Evolutionary conservation across 1,140 invertebrate genomes (phyloP).

Genomic region (Rhopalosiphum padi): DNA sequence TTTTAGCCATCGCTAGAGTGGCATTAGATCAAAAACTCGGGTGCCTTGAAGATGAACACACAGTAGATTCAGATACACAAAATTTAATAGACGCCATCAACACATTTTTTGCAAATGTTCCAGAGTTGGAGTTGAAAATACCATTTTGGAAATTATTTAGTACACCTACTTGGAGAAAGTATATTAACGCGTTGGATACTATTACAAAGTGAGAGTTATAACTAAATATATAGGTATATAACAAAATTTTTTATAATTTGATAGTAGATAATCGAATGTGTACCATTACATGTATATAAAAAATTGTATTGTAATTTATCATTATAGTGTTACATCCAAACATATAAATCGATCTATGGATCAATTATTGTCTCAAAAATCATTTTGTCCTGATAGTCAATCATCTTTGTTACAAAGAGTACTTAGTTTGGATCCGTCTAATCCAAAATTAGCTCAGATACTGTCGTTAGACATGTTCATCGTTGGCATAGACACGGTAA

Average conservation of each 20-base stretch:
- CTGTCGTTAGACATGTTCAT: slow-evolving; percentile 82
- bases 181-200: slow-evolving; percentile 75
- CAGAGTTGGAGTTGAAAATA: slow-evolving; percentile 78
- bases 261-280: no score
- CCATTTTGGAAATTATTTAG: slow-evolving; percentile 81
- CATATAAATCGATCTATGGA: slow-evolving; percentile 68
- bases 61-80: slow-evolving; percentile 71
- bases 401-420: slow-evolving; percentile 73
- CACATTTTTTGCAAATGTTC: slow-evolving; percentile 81
- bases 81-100: slow-evolving; percentile 80
- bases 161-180: slow-evolving; percentile 78
- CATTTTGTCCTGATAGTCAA: slow-evolving; percentile 65
- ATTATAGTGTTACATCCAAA: slow-evolving; percentile 69
- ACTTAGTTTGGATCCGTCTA: slow-evolving; percentile 68
- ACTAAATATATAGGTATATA: no score
- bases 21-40: slow-evolving; percentile 81
- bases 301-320: not conserved
- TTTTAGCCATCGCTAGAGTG: slow-evolving; percentile 78
- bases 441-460: slow-evolving; percentile 75
- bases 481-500: slow-evolving; percentile 88
- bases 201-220: slow-evolving; percentile 68
- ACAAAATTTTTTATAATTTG: not conserved
- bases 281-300: no score
- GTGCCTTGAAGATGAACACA: slow-evolving; percentile 71
- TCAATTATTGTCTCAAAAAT: slow-evolving; percentile 63